Conservation (phyloP, 2,797 vertebrate species). For the Leptatherina wallacei region DNA sequence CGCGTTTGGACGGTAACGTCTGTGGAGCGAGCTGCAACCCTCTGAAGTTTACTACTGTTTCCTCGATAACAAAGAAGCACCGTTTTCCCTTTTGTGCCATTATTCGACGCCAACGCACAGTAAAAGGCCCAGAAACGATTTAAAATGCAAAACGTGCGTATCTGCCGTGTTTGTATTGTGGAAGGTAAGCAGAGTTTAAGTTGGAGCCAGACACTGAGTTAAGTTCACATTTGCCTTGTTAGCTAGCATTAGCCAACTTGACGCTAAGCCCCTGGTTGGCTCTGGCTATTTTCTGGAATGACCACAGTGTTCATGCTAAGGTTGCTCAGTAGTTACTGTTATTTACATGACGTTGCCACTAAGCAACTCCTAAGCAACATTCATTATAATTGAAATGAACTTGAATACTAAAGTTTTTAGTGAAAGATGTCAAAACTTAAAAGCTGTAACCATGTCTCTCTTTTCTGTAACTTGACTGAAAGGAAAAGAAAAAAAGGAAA, state of each 20-base stretch:
- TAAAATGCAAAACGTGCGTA: conserved; percentile 26
- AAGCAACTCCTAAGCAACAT: too few relatives aligned
- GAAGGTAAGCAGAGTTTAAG: conserved; percentile 62
- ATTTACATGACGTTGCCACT: accelerated
- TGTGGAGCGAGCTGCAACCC: conserved; percentile 31
- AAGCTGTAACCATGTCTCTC: neutral
- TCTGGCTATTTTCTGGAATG: conserved; percentile 62
- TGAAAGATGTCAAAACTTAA: neutral
- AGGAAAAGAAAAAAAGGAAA: neutral
- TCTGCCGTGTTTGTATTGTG: conserved; percentile 19
- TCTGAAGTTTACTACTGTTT: conserved; percentile 66
- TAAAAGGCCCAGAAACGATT: neutral
- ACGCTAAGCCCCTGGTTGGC: conserved; percentile 47
- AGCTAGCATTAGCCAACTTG: conserved; percentile 69
- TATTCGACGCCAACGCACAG: conserved; percentile 56
- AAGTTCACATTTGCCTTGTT: conserved; percentile 51
- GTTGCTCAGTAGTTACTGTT: neutral
- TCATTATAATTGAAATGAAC: neutral
- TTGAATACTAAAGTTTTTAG: neutral
- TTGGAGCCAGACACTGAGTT: conserved; percentile 35
- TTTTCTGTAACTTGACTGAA: neutral
- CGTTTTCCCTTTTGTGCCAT: neutral
- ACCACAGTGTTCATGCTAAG: conserved; percentile 2
- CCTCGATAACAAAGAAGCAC: conserved; percentile 59
- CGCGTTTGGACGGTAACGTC: conserved; percentile 23